A percentile compares a stretch with the other conserved stretches of the same genome.
Evolutionary conservation across 1,140 invertebrate species (phyloP).

Genomic region (Neoseiulus cucumeris): DNA sequence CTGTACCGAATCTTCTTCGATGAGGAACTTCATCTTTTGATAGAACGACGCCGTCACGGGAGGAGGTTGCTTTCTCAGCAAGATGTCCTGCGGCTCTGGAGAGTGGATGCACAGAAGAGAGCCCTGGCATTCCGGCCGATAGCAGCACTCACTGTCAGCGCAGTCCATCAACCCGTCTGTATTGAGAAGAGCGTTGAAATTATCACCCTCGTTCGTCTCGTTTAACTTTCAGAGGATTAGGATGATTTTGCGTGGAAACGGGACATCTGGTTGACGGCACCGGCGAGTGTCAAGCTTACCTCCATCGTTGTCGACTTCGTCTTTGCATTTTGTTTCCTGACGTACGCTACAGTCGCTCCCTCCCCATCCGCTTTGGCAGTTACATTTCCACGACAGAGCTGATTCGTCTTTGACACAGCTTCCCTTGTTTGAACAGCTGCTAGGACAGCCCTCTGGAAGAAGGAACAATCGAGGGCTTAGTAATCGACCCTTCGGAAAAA

Average conservation of each 20-base stretch:
- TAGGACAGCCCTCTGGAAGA: slow-evolving; percentile 60
- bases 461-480: too few relatives aligned
- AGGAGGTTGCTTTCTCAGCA: slow-evolving; percentile 77
- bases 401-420: slow-evolving; percentile 47
- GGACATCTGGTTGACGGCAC: too few relatives aligned
- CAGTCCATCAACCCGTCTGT: slow-evolving; percentile 87
- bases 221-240: too few relatives aligned
- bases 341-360: slow-evolving; percentile 72
- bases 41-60: slow-evolving; percentile 92
- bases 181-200: slow-evolving; percentile 21
- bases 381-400: slow-evolving; percentile 69
- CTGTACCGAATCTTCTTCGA: slow-evolving; percentile 89
- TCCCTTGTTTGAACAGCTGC: slow-evolving; percentile 67
- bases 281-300: slow-evolving; percentile 37
- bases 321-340: slow-evolving; percentile 73
- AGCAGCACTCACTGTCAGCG: slow-evolving; percentile 90
- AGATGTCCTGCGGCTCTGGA: slow-evolving; percentile 77
- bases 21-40: slow-evolving; percentile 90
- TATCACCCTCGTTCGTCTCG: background rate
- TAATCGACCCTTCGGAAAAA: too few relatives aligned
- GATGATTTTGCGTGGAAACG: too few relatives aligned
- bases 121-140: slow-evolving; percentile 50
- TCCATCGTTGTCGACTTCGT: slow-evolving; percentile 85
- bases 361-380: slow-evolving; percentile 79
- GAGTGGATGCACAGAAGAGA: slow-evolving; percentile 73